Percentiles rank a stretch among this genome's conserved stretches.
phyloP scores from a whole-genome alignment of 2,888 invertebrate genomes.

The Cremastinae sp. region DNA sequence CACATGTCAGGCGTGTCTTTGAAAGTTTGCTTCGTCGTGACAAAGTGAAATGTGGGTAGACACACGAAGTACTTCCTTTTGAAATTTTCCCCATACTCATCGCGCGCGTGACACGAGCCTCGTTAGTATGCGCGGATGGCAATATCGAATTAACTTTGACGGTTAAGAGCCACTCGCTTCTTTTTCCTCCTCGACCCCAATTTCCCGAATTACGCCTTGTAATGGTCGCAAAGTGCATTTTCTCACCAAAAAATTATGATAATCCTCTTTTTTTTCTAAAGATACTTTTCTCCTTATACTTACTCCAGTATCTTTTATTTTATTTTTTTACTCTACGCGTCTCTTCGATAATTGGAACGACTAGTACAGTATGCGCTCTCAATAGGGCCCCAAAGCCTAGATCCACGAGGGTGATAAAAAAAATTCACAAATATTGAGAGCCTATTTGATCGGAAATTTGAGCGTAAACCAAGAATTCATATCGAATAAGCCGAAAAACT shows the following conservation, averaged over 20 bases:
- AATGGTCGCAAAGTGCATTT: constrained; percentile 4
- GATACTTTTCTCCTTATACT: too few relatives aligned
- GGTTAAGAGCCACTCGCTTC: constrained; percentile 37
- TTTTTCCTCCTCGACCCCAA: constrained; percentile 36
- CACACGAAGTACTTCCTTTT: constrained; percentile 39
- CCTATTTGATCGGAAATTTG: too few relatives aligned
- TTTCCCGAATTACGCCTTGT: constrained; percentile 38
- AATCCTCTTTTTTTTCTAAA: background rate
- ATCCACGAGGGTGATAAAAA: too few relatives aligned
- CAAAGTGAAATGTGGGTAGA: constrained; percentile 50
- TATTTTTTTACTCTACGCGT: too few relatives aligned
- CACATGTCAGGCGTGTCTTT: constrained; percentile 26
- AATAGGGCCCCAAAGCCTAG: too few relatives aligned
- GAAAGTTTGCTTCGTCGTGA: constrained; percentile 42
- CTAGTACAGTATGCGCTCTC: too few relatives aligned
- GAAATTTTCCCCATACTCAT: constrained; percentile 11
- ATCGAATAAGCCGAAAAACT: too few relatives aligned
- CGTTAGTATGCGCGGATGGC: constrained; percentile 48
- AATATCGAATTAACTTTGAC: constrained; percentile 59
- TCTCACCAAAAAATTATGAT: background rate
- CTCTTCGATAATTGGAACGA: too few relatives aligned
- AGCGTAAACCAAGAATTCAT: too few relatives aligned
- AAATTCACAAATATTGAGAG: too few relatives aligned
- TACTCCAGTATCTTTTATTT: too few relatives aligned
- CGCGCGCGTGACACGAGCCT: constrained; percentile 33